Percentiles rank a stretch among this genome's conserved stretches.
Evolutionary conservation across 1,140 invertebrate species (phyloP).

Genomic region (Drosophila nikananu): DNA sequence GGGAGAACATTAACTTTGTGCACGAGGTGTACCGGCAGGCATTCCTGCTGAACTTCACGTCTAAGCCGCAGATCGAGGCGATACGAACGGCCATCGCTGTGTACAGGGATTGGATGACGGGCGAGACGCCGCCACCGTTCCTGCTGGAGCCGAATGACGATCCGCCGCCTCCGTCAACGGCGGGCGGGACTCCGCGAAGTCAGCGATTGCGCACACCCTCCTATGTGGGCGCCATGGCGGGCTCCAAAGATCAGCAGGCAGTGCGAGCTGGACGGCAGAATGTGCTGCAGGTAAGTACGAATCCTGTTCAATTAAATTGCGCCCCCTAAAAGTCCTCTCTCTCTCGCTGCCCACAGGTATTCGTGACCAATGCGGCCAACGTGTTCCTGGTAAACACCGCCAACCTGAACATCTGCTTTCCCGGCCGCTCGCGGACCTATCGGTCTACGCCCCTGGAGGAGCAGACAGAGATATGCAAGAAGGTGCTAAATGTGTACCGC

Average conservation of each 20-base stretch:
- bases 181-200: constrained; percentile 71
- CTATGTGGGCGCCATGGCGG: constrained; percentile 90
- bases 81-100: constrained; percentile 95
- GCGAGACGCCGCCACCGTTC: constrained; percentile 93
- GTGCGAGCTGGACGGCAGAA: constrained; percentile 94
- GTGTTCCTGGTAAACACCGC: constrained; percentile 94
- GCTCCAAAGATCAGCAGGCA: constrained; percentile 90
- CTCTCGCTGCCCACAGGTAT: constrained; percentile 86
- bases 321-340: too few relatives aligned
- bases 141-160: constrained; percentile 93
- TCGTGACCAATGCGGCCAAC: constrained; percentile 97
- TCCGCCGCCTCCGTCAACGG: constrained; percentile 48
- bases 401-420: constrained; percentile 85
- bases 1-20: constrained; percentile 97
- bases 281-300: constrained; percentile 88
- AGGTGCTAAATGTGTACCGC: constrained; percentile 97
- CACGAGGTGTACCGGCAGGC: constrained; percentile 97
- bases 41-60: constrained; percentile 94
- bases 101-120: constrained; percentile 98
- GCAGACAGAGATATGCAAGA: constrained; percentile 98
- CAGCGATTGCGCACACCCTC: constrained; percentile 92
- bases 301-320: background rate
- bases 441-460: constrained; percentile 90
- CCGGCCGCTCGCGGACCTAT: constrained; percentile 82
- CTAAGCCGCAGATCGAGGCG: constrained; percentile 90